Evolutionary conservation across 2,797 vertebrate species (phyloP).

Genomic region (Onychomys torridus): DNA sequence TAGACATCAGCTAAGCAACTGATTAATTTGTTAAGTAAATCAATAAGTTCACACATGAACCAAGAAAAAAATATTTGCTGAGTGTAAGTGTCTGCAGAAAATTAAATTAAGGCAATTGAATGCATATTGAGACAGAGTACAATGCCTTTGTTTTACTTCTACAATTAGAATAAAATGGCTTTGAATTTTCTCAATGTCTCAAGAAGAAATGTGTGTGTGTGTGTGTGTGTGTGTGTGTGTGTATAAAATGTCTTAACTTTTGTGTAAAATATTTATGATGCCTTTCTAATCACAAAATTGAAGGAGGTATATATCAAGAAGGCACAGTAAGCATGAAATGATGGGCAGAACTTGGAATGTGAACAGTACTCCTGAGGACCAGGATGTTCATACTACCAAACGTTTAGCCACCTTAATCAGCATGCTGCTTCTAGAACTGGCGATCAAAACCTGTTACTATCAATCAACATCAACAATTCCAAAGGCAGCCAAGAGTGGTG

Average conservation of each 20-base stretch:
- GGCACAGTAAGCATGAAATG: neutral
- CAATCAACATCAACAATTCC: neutral
- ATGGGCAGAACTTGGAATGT: neutral
- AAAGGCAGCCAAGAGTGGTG: neutral
- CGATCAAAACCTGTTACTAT: neutral
- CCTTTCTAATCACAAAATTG: neutral
- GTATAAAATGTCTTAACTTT: neutral
- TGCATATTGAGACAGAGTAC: neutral
- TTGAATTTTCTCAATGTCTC: constrained; percentile 33
- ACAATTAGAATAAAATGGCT: neutral
- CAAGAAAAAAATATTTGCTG: constrained; percentile 44
- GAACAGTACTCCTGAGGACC: neutral
- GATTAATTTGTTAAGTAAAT: constrained; percentile 35
- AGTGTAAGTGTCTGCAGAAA: neutral
- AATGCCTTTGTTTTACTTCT: constrained; percentile 46
- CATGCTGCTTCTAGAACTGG: neutral
- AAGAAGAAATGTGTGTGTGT: neutral
- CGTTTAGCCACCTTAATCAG: neutral
- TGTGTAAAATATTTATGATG: neutral
- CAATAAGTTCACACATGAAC: constrained; percentile 28
- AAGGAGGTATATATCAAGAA: neutral
- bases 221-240: neutral
- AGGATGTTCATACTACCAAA: neutral
- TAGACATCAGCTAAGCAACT: constrained; percentile 24
- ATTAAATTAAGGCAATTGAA: constrained; percentile 34